Base-by-base conservation (phyloP, 2,888 invertebrate species). In the Tipula lateralis region DNA sequence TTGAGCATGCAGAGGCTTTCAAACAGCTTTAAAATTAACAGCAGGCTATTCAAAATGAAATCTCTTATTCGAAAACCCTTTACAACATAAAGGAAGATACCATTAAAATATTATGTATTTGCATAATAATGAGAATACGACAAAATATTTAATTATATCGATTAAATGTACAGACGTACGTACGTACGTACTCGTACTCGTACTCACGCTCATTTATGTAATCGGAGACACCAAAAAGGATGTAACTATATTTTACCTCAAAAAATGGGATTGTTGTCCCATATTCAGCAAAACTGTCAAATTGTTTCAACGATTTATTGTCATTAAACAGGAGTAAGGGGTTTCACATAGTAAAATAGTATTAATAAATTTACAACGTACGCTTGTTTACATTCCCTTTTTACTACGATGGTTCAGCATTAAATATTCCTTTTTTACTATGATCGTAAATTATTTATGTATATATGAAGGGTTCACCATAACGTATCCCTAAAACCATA, bases 261-360 rank as follows among this genome's bases (percentile, higher is more conserved):
- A 24, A 66, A 1, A 24, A 66, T 24, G 9, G 1, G 24, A 24
- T 16, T 16, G 24, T 66, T 44, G 44, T 44, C 44, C 44, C 44
- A 24, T 66, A 66, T 66, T 66, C 66, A 66, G 66, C 66, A 66
- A 24, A 66, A 66, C 66, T 66, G 66, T 66, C 66, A 66, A 24
- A 6, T 66, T 7, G 24, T 24, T 66, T 66, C 9, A 66, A 66
- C 66, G 66, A 66, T 66, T 66, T 66, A 66, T 66, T 24, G 24
- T 66, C 66, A 66, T 19, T 19, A 66, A 66, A 66, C 24, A 66
- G 1, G 24, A 24, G 24, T 9, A 0, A 24, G 66, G 66, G 13
- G 66, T 0, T n/a, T n/a, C n/a, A n/a, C n/a, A n/a, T n/a, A n/a
- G n/a, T n/a, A n/a, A n/a, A n/a, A 1, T 19, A 66, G 24, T 24